Evolutionary conservation across 1,140 invertebrate genomes (phyloP), one percentile per base, ranked within the genome.

Genomic region (Eulimnadia texana): DNA sequence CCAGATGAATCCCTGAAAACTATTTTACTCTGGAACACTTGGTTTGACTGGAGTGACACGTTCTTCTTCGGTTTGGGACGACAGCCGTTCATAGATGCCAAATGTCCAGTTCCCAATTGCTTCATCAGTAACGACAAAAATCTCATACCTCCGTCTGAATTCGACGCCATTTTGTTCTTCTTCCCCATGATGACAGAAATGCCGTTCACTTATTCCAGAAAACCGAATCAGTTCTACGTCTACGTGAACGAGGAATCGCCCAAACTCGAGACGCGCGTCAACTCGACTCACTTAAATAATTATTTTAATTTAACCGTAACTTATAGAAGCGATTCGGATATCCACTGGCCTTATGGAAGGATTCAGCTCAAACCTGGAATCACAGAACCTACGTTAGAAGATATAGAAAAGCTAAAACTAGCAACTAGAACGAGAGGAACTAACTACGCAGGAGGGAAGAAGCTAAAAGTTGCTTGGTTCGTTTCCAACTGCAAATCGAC

Each of bases 401-500:
- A 58, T n/a, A 33, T 29, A 20, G 27, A 20, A 11, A 20, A 20
- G 22, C 16, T 42, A 13, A 25, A 33, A 16, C 16, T 22, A 33
- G 23, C 55, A 0, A 58, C 55, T 13, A 27, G 42, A 23, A 58
- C 23, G 9, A 6, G 33, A 16, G 55, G 55, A 6, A 27, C 28
- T 33, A 58, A 58, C 27, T 58, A 33, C n/a, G 55, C 66, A 24
- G 51, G 59, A 49, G 61, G 62, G 19, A 75, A 77, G 62, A 71
- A 63, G 3, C 76, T 74, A 63, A 67, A 72, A 52, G 78, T 78
- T 0, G 77, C 78, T 0, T 84, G 82, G 81, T 77, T 84, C 62
- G 80, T 84, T 1, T 81, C 79, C 55, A 81, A 85, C 68, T 86
- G 84, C 66, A 16, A 66, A 1, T 72, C 79, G 0, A 64, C 62